Percentiles rank a stretch among this genome's conserved stretches.
These are phyloP conservation scores for Odontamblyopus lacepedii DNA, from an alignment of 2,797 vertebrate genomes.

Conservation along the genomic window DNA sequence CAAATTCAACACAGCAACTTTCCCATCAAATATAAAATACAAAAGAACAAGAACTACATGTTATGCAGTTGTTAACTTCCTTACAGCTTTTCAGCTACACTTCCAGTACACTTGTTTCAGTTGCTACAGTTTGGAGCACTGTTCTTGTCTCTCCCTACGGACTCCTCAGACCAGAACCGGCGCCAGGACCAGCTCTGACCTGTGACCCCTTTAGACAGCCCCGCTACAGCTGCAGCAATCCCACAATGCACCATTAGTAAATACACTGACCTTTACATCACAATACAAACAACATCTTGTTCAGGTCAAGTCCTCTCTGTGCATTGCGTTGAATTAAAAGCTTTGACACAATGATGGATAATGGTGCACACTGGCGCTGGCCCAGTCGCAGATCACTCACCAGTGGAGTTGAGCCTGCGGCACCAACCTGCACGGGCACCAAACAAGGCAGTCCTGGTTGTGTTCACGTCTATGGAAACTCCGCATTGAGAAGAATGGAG, in stretches of 20 bases:
- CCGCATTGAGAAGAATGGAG: slow-evolving; percentile 30
- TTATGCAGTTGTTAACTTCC: background rate
- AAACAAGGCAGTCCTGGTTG: slow-evolving; percentile 33
- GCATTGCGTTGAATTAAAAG: slow-evolving; percentile 52
- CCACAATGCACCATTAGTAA: slow-evolving; percentile 55
- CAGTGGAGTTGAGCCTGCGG: slow-evolving; percentile 24
- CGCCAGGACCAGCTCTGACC: slow-evolving; percentile 31
- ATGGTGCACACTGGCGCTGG: slow-evolving; percentile 31
- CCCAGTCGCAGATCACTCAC: slow-evolving; percentile 40
- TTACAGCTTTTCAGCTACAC: background rate
- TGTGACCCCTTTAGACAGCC: slow-evolving; percentile 26
- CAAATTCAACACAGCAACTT: background rate
- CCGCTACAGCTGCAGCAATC: slow-evolving; percentile 25
- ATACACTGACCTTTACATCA: slow-evolving; percentile 58
- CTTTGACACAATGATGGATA: slow-evolving; percentile 71
- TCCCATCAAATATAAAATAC: background rate
- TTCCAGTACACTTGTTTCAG: background rate
- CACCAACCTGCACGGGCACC: slow-evolving; percentile 13
- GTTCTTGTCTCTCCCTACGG: background rate
- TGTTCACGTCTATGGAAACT: slow-evolving; percentile 41
- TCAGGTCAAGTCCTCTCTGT: slow-evolving; percentile 56
- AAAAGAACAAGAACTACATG: background rate
- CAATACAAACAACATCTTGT: slow-evolving; percentile 65
- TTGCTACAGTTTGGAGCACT: background rate
- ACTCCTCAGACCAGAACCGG: slow-evolving; percentile 8